Conservation (phyloP, 2,113 vertebrate species). For the Jacana jacana region DNA sequence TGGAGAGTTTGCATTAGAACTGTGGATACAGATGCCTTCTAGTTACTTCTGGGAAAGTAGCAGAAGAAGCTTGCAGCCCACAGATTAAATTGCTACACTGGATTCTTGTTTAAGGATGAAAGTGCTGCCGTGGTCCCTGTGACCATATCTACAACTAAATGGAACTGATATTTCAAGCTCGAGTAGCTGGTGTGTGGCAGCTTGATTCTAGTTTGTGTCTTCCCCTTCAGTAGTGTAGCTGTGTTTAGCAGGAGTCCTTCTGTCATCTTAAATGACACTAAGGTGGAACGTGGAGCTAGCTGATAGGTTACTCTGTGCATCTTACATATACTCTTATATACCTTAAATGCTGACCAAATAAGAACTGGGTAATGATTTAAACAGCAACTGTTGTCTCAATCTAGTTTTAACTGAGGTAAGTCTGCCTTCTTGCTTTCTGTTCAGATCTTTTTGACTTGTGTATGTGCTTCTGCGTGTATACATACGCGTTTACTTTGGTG, state of each 20-base stretch:
- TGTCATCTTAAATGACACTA: not conserved
- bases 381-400: not conserved
- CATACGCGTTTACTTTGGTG: not conserved
- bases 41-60: not conserved
- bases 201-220: not conserved
- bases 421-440: not conserved
- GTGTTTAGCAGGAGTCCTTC: not conserved
- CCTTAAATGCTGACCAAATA: not conserved
- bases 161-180: not conserved
- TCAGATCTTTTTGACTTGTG: not conserved
- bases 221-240: not conserved
- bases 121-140: not conserved
- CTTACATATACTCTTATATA: not conserved
- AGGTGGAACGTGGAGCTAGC: not conserved
- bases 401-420: not conserved
- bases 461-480: rapidly evolving
- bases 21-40: not conserved
- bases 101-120: not conserved
- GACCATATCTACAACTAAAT: rapidly evolving
- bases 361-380: not conserved
- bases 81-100: not conserved
- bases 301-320: not conserved
- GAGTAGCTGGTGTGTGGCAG: not conserved
- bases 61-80: not conserved
- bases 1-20: not conserved